These are phyloP conservation scores for Aphelenchoides fujianensis DNA, from an alignment of 1,140 invertebrate species.

Conservation along the genomic window DNA sequence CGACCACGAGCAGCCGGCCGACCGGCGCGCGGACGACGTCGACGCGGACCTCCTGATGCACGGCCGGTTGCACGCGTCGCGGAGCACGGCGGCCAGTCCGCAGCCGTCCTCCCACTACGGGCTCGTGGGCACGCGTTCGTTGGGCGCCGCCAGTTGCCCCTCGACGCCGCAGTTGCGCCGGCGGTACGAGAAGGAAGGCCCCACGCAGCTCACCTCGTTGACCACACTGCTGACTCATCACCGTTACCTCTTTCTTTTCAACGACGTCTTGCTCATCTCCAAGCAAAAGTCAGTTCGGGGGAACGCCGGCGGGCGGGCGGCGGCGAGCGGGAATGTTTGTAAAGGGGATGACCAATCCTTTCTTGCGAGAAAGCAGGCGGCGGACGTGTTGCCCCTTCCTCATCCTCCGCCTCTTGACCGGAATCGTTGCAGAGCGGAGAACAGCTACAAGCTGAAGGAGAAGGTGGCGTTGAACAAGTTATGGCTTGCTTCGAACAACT, in stretches of 20 bases:
- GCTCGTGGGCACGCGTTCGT: conserved; percentile 7
- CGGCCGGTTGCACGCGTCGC: background rate
- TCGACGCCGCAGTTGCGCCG: conserved; percentile 32
- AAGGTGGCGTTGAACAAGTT: conserved; percentile 64
- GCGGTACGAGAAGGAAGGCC: conserved; percentile 42
- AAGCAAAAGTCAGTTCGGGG: conserved; percentile 65
- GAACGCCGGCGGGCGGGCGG: background rate
- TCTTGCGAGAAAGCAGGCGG: background rate
- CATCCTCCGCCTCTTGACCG: conserved; percentile 8
- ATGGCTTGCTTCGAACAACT: conserved; percentile 64
- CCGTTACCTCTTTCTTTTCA: conserved; percentile 65
- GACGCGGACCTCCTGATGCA: conserved; percentile 15
- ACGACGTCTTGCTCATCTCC: conserved; percentile 65
- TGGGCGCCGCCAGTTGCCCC: conserved; percentile 30
- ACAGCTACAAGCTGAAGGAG: conserved; percentile 64
- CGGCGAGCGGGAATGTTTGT: conserved; percentile 6
- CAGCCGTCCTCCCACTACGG: conserved; percentile 11
- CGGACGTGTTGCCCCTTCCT: too few relatives aligned
- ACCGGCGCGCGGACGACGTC: conserved; percentile 1
- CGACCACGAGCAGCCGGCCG: background rate
- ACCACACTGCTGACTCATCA: conserved; percentile 59
- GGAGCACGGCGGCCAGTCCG: background rate
- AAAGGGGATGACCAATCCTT: conserved; percentile 8
- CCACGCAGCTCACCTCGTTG: conserved; percentile 55
- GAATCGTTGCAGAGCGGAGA: conserved; percentile 50